These are phyloP conservation scores for Apis florea DNA, from an alignment of 1,140 invertebrate species.

Conservation along the genomic window DNA sequence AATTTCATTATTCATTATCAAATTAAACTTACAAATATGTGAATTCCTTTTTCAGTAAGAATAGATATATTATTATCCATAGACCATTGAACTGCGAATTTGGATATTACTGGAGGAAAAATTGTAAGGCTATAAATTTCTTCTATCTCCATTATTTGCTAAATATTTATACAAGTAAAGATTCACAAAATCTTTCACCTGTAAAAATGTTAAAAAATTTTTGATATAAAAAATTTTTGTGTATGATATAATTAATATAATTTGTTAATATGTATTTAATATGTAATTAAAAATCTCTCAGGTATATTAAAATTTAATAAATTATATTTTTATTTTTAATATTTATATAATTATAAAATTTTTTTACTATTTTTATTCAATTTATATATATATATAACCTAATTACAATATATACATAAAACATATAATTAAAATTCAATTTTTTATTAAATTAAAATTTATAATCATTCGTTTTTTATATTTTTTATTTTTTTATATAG, in stretches of 20 bases:
- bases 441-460: neutral
- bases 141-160: slow-evolving; percentile 53
- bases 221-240: neutral
- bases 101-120: slow-evolving; percentile 66
- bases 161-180: neutral
- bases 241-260: neutral
- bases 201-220: neutral
- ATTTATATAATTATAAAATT: neutral
- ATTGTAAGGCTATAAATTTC: slow-evolving; percentile 71
- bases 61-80: slow-evolving; percentile 76
- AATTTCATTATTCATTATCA: too few relatives aligned
- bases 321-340: neutral
- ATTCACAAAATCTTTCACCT: neutral
- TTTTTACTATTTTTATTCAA: neutral
- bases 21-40: slow-evolving; percentile 73
- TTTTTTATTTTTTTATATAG: neutral
- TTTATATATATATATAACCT: neutral
- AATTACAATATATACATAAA: neutral
- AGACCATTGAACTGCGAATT: slow-evolving; percentile 75
- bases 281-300: neutral
- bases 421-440: neutral
- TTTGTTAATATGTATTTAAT: neutral
- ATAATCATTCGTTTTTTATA: neutral
- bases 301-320: too few relatives aligned
- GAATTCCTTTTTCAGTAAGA: slow-evolving; percentile 73